Conservation (phyloP, 2,888 invertebrate genomes). For the Machimus rusticus region DNA sequence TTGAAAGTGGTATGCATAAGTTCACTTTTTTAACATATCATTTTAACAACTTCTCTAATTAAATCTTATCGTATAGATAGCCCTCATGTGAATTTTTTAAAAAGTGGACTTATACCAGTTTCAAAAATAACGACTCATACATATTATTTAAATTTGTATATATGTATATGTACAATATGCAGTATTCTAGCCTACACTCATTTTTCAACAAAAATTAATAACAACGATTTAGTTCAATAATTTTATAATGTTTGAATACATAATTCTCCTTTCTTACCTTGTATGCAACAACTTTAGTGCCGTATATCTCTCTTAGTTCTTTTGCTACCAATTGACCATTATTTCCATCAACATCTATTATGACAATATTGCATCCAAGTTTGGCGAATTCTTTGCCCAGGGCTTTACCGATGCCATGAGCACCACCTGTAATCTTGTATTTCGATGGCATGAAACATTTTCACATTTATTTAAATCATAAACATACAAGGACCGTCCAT, state of each 20-base stretch:
- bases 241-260: not conserved
- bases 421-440: slow-evolving; percentile 63
- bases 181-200: too few species aligned
- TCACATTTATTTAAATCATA: not conserved
- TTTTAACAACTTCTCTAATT: too few species aligned
- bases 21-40: too few species aligned
- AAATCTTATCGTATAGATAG: too few species aligned
- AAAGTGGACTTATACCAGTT: too few species aligned
- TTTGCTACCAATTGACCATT: slow-evolving; percentile 57
- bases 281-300: slow-evolving; percentile 58
- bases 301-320: slow-evolving; percentile 52
- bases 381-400: slow-evolving; percentile 61
- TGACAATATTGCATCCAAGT: slow-evolving; percentile 62
- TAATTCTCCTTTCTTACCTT: slow-evolving; percentile 51
- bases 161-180: too few species aligned
- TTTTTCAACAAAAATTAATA: too few species aligned
- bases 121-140: too few species aligned
- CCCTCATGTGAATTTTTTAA: too few species aligned
- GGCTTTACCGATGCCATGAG: slow-evolving; percentile 64
- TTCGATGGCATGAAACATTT: not conserved
- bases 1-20: too few species aligned
- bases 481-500: slow-evolving; percentile 39
- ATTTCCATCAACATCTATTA: slow-evolving; percentile 61
- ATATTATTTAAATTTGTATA: too few species aligned
- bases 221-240: too few species aligned